These are phyloP conservation scores for Sesamia inferens DNA, from an alignment of 2,888 invertebrate genomes.

Conservation along the genomic window DNA sequence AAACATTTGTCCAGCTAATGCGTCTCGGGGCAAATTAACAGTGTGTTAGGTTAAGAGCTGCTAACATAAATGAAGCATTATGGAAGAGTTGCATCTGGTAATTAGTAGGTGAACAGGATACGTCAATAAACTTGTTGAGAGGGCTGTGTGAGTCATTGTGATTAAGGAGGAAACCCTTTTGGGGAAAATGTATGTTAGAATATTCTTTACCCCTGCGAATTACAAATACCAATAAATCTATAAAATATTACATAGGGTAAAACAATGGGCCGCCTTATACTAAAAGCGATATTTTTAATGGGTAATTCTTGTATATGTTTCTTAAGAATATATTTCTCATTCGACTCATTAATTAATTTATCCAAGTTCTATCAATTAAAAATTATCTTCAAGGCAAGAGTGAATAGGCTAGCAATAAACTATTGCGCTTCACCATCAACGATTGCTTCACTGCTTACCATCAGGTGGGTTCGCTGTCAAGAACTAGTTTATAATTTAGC, in stretches of 20 bases:
- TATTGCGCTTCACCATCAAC: too few relatives aligned
- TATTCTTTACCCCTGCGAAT: background rate
- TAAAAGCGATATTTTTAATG: background rate
- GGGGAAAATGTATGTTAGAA: background rate
- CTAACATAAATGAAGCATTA: slow-evolving; percentile 43
- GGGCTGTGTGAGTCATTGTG: slow-evolving; percentile 5
- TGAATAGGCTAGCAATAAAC: too few relatives aligned
- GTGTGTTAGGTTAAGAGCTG: slow-evolving; percentile 45
- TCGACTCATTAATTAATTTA: background rate
- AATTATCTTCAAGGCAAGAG: too few relatives aligned
- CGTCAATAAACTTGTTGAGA: slow-evolving; percentile 34
- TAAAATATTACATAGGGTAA: background rate
- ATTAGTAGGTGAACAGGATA: background rate
- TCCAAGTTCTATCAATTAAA: background rate
- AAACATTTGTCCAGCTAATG: slow-evolving; percentile 61
- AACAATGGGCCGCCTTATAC: background rate
- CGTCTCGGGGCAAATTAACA: slow-evolving; percentile 54
- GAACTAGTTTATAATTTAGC: too few relatives aligned
- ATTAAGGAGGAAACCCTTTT: background rate
- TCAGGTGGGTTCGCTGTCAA: too few relatives aligned
- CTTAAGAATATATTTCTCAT: background rate
- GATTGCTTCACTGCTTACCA: too few relatives aligned
- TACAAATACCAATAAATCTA: background rate
- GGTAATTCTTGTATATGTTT: background rate
- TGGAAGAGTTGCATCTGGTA: slow-evolving; percentile 53